These are phyloP conservation scores for Delphinus delphis DNA, from an alignment of 2,113 vertebrate genomes.

Conservation along the genomic window DNA sequence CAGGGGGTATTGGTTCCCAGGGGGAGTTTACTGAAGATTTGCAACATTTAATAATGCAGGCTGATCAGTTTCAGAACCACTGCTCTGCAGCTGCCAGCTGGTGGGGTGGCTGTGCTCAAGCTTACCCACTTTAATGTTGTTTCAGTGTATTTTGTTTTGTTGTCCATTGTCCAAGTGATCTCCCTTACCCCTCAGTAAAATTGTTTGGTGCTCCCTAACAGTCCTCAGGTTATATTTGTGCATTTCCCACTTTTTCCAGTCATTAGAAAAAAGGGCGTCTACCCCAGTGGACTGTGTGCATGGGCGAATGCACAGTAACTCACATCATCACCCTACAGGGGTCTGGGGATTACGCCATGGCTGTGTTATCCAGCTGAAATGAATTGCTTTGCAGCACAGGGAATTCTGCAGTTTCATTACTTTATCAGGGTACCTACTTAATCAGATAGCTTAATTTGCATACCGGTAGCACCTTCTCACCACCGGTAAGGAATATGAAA, in stretches of 20 bases:
- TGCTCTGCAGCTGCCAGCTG: no score
- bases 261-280: background rate
- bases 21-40: background rate
- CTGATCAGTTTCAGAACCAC: background rate
- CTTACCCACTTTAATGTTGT: no score
- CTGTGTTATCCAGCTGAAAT: background rate
- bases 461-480: background rate
- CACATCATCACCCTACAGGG: background rate
- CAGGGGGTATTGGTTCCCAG: background rate
- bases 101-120: no score
- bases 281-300: background rate
- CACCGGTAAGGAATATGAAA: background rate
- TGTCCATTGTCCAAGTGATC: background rate
- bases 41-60: no score
- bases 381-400: background rate
- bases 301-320: background rate
- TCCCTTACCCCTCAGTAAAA: background rate
- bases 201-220: rapidly evolving
- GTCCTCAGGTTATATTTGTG: background rate
- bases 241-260: background rate
- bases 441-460: background rate
- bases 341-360: background rate
- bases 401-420: background rate
- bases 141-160: background rate
- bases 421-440: background rate